Evolutionary conservation across 2,888 invertebrate species (phyloP).

Genomic region (Rhamnusium bicolor): DNA sequence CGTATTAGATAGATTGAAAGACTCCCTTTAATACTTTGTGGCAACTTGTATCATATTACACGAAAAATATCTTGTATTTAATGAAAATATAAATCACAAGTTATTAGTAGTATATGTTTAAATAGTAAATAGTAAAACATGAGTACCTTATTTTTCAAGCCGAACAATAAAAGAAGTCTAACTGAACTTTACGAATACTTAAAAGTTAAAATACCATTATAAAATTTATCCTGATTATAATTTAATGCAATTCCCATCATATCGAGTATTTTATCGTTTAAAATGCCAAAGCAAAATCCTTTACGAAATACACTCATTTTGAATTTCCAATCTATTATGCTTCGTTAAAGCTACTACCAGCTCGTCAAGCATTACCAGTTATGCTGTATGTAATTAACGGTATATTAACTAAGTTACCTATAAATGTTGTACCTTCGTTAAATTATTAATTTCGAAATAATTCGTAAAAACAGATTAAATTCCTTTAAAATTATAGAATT

Average conservation of each 20-base stretch:
- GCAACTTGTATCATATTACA: too few relatives aligned
- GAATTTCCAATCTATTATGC: not conserved
- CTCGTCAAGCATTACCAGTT: not conserved
- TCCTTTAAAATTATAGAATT: not conserved
- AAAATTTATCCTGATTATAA: too few relatives aligned
- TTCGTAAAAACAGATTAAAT: not conserved
- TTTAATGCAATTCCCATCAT: not conserved
- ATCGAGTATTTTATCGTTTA: not conserved
- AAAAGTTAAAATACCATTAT: too few relatives aligned
- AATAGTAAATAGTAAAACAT: too few relatives aligned
- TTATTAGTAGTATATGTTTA: too few relatives aligned
- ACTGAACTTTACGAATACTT: too few relatives aligned
- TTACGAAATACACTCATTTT: not conserved
- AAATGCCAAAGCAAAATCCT: not conserved
- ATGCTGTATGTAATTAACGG: not conserved
- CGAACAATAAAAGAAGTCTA: too few relatives aligned
- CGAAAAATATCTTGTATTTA: too few relatives aligned
- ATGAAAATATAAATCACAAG: too few relatives aligned
- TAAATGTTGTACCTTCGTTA: not conserved
- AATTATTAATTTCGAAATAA: not conserved
- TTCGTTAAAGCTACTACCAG: not conserved
- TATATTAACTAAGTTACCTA: not conserved
- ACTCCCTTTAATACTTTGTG: too few relatives aligned
- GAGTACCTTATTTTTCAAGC: too few relatives aligned
- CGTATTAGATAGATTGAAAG: too few relatives aligned